A percentile compares a stretch with the other conserved stretches of the same genome.
Conservation (phyloP, 1,140 invertebrate genomes). For the Ctenoplectra terminalis region DNA sequence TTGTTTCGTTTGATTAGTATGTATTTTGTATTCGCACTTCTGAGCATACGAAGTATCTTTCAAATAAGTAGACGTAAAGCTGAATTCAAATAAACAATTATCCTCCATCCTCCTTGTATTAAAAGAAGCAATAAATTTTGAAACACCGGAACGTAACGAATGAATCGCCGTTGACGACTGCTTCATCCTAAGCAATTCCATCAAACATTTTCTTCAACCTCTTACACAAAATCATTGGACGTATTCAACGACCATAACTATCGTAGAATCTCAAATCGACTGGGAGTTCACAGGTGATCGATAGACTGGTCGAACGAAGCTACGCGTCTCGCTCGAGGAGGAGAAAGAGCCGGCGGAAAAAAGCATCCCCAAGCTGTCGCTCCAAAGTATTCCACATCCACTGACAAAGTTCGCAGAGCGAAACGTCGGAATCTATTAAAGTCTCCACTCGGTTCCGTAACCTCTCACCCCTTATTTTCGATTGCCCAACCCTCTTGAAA, state of each 20-base stretch:
- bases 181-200: neutral
- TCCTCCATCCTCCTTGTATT: too few species aligned
- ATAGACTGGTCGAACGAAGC: constrained; percentile 12
- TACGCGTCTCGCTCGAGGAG: neutral
- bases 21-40: too few species aligned
- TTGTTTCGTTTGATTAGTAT: too few species aligned
- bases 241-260: neutral
- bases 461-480: constrained; percentile 66
- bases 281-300: neutral
- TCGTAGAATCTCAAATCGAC: neutral
- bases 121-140: too few species aligned
- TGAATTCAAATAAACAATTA: too few species aligned
- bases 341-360: neutral
- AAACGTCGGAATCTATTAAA: constrained; percentile 76
- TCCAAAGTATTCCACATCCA: constrained; percentile 46
- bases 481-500: constrained; percentile 49
- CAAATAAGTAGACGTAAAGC: too few species aligned
- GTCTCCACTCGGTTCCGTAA: constrained; percentile 47
- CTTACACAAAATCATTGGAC: neutral
- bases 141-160: too few species aligned
- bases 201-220: too few species aligned
- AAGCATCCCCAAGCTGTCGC: neutral
- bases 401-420: constrained; percentile 57
- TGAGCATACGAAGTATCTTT: too few species aligned
- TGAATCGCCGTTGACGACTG: too few species aligned